A percentile compares a stretch with the other conserved stretches of the same genome.
Conservation (phyloP, 1,140 invertebrate genomes). For the Eriocheir sinensis region DNA sequence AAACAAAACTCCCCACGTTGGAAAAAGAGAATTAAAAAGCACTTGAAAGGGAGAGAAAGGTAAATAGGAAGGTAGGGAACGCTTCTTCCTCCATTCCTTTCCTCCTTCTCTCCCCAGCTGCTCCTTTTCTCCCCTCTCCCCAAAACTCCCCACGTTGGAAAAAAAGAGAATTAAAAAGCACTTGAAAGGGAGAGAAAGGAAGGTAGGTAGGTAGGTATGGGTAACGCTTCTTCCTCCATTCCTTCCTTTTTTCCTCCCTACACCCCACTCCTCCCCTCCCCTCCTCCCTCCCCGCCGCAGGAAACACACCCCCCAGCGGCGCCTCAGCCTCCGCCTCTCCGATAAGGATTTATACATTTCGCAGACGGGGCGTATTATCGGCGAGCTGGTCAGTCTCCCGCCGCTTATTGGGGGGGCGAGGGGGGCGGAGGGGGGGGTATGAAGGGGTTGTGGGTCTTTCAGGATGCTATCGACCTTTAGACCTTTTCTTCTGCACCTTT, state of each 20-base stretch:
- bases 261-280: too few relatives aligned
- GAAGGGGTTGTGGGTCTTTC: slow-evolving; percentile 2
- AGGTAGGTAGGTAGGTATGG: background rate
- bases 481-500: background rate
- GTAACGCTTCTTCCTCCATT: background rate
- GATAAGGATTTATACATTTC: slow-evolving; percentile 17
- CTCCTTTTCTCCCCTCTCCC: too few relatives aligned
- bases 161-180: background rate
- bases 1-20: too few relatives aligned
- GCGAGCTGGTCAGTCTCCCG: background rate
- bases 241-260: too few relatives aligned
- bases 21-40: background rate
- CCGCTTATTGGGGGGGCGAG: too few relatives aligned
- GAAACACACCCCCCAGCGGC: slow-evolving; percentile 17
- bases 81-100: background rate
- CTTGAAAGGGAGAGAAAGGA: background rate
- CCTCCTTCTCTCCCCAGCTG: too few relatives aligned
- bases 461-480: background rate
- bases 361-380: slow-evolving; percentile 20
- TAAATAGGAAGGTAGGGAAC: background rate
- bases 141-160: too few relatives aligned
- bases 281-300: too few relatives aligned
- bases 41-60: background rate
- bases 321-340: background rate
- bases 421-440: too few relatives aligned